Evolutionary conservation across 2,797 vertebrate species (phyloP).

Genomic region (Gymnopithys bicolor): DNA sequence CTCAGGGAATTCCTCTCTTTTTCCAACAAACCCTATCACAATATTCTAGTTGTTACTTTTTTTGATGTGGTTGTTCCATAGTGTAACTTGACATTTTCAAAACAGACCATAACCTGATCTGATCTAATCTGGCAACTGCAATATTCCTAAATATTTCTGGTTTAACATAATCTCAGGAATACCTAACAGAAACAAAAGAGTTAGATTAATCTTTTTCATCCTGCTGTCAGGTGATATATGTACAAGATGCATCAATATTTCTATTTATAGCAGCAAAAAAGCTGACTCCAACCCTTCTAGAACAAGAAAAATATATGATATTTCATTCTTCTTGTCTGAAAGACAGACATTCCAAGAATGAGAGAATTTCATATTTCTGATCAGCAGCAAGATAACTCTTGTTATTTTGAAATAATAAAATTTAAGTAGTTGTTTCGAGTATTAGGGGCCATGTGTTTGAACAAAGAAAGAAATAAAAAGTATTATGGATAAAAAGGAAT

Average conservation of each 20-base stretch:
- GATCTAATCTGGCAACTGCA: neutral
- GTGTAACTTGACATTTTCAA: neutral
- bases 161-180: neutral
- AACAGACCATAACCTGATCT: neutral
- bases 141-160: neutral
- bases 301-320: neutral
- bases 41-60: neutral
- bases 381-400: neutral
- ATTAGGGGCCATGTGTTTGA: neutral
- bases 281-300: neutral
- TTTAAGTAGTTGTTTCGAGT: neutral
- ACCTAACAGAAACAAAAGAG: neutral
- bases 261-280: neutral
- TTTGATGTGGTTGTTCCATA: neutral
- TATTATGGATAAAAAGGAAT: neutral
- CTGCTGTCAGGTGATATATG: neutral
- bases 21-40: accelerated
- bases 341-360: neutral
- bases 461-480: neutral
- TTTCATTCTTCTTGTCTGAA: neutral
- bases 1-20: neutral
- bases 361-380: neutral
- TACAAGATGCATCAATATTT: neutral
- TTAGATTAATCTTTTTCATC: neutral
- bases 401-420: neutral